These are phyloP conservation scores for Macrotrachela quadricornifera DNA, from an alignment of 1,140 invertebrate genomes.

Conservation along the genomic window DNA sequence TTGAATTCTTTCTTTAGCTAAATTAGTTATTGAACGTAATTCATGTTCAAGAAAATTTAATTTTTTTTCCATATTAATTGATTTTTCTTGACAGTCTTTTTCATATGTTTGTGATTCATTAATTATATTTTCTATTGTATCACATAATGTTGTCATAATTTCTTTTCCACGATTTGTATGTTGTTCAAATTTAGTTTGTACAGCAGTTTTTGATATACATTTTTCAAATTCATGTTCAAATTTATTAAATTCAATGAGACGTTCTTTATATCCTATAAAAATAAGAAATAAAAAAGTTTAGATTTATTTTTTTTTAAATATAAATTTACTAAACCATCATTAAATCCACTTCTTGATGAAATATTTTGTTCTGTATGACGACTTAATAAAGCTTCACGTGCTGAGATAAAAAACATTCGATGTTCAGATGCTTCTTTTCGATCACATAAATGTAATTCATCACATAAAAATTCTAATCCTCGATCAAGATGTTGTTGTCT, in stretches of 20 bases:
- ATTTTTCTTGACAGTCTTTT: too few species aligned
- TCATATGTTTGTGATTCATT: too few species aligned
- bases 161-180: constrained; percentile 64
- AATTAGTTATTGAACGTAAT: too few species aligned
- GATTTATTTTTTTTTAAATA: constrained; percentile 24
- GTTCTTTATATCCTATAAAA: background rate
- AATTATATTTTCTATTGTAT: too few species aligned
- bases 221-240: constrained; percentile 34
- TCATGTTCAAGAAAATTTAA: too few species aligned
- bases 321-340: constrained; percentile 31
- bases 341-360: too few species aligned
- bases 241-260: constrained; percentile 8
- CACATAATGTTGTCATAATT: background rate
- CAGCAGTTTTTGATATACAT: constrained; percentile 90
- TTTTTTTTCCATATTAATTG: too few species aligned
- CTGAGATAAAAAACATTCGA: constrained; percentile 90
- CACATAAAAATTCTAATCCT: constrained; percentile 71
- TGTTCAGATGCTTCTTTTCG: constrained; percentile 67
- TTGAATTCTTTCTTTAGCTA: constrained; percentile 63
- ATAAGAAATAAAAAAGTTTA: too few species aligned
- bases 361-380: constrained; percentile 22
- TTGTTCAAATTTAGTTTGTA: constrained; percentile 94
- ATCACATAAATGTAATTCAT: constrained; percentile 71
- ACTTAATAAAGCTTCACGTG: constrained; percentile 73
- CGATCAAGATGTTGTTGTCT: constrained; percentile 75